Evolutionary conservation across 2,888 invertebrate genomes (phyloP).

Genomic region (Cantharis nigra): DNA sequence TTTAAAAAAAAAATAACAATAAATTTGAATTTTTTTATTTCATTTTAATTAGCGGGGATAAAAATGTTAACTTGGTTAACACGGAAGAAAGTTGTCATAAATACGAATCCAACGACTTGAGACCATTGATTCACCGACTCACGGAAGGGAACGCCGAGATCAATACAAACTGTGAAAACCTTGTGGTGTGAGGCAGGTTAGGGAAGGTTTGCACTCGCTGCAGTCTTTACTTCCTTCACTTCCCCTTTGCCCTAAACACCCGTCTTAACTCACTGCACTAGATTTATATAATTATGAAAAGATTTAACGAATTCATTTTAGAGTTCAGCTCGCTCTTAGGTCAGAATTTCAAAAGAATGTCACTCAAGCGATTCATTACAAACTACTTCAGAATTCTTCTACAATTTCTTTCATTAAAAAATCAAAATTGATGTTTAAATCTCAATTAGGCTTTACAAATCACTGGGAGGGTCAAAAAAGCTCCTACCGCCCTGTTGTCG

Average conservation of each 20-base stretch:
- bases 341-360: conserved; percentile 6
- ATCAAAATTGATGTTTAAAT: neutral
- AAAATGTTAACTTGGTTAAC: conserved; percentile 20
- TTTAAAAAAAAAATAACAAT: neutral
- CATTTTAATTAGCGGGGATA: neutral
- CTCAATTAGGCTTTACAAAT: neutral
- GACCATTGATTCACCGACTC: conserved; percentile 52
- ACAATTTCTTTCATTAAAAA: neutral
- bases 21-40: neutral
- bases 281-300: conserved; percentile 41
- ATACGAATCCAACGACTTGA: conserved; percentile 50
- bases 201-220: conserved; percentile 52
- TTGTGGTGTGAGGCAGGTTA: conserved; percentile 56
- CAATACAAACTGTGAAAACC: conserved; percentile 54
- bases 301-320: conserved; percentile 3
- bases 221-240: conserved; percentile 50
- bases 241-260: conserved; percentile 42
- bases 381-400: neutral
- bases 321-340: neutral
- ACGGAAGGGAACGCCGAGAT: conserved; percentile 53
- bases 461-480: neutral
- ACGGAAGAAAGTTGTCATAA: conserved; percentile 40
- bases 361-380: conserved; percentile 3
- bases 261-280: conserved; percentile 43
- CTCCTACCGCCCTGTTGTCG: neutral